phyloP scores from a whole-genome alignment of 2,888 invertebrate genomes.

The Glyphotaelius pellucidus region DNA sequence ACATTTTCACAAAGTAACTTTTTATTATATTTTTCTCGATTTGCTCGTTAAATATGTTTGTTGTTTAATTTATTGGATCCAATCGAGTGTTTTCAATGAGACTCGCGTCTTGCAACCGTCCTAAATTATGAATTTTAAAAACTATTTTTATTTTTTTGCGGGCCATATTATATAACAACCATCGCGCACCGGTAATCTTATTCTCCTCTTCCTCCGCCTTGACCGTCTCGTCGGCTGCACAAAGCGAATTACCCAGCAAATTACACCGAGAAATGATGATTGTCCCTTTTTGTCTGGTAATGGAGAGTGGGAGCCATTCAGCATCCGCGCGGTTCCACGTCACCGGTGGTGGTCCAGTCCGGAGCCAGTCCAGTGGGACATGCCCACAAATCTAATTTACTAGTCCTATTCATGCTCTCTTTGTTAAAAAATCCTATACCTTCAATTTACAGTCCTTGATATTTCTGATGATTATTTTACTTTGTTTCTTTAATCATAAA shows the following conservation, averaged over 20 bases:
- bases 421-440: background rate
- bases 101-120: background rate
- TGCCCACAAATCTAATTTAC: constrained; percentile 32
- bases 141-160: background rate
- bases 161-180: background rate
- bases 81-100: background rate
- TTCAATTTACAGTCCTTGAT: background rate
- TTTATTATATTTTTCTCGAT: background rate
- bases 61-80: background rate
- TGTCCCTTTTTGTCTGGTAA: constrained; percentile 34
- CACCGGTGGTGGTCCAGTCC: constrained; percentile 23
- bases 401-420: constrained; percentile 11
- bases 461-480: background rate
- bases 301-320: constrained; percentile 41
- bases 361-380: constrained; percentile 5
- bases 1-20: background rate
- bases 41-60: no score
- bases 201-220: background rate
- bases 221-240: constrained; percentile 15
- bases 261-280: constrained; percentile 33
- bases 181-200: background rate
- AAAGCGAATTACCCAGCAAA: constrained; percentile 35
- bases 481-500: background rate
- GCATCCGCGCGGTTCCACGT: constrained; percentile 28
- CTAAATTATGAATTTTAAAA: background rate